Evolutionary conservation across 2,888 invertebrate genomes (phyloP).

Genomic region (Meliscaeva auricollis): DNA sequence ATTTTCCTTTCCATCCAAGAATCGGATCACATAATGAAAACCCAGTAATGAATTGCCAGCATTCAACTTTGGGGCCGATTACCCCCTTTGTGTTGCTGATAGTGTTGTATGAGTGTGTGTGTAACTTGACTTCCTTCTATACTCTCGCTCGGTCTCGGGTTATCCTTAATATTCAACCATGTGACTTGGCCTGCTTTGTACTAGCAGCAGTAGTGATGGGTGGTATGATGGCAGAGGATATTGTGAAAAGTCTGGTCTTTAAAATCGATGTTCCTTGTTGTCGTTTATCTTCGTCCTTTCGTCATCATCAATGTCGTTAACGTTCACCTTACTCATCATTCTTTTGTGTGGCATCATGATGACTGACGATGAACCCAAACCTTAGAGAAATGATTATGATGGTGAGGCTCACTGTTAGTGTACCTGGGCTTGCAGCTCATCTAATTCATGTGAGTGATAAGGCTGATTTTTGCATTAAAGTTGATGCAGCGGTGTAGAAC

Average conservation of each 20-base stretch:
- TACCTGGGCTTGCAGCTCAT: slow-evolving; percentile 25
- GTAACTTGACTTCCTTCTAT: slow-evolving; percentile 34
- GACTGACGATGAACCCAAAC: slow-evolving; percentile 25
- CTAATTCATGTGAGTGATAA: slow-evolving; percentile 31
- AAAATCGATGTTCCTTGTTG: slow-evolving; percentile 65
- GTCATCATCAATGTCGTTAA: slow-evolving; percentile 64
- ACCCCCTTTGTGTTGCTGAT: slow-evolving; percentile 46
- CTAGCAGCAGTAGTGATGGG: too few species aligned
- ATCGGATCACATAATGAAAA: slow-evolving; percentile 71
- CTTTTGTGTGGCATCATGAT: slow-evolving; percentile 66
- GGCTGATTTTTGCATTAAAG: slow-evolving; percentile 34
- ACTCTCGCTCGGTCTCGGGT: slow-evolving; percentile 1
- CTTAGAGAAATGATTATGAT: slow-evolving; percentile 7
- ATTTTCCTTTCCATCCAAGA: slow-evolving; percentile 38
- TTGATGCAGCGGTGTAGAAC: not conserved
- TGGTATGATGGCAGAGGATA: not conserved
- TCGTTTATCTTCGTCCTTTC: slow-evolving; percentile 53
- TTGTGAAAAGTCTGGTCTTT: slow-evolving; percentile 51
- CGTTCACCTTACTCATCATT: slow-evolving; percentile 72
- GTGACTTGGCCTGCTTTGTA: not conserved
- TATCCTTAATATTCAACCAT: not conserved
- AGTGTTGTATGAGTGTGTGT: slow-evolving; percentile 7
- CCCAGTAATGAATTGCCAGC: slow-evolving; percentile 74
- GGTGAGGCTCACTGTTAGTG: not conserved
- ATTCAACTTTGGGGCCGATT: slow-evolving; percentile 63